Percentiles rank a stretch among this genome's conserved stretches.
phyloP scores from a whole-genome alignment of 2,113 vertebrate species.

The Dascyllus trimaculatus region DNA sequence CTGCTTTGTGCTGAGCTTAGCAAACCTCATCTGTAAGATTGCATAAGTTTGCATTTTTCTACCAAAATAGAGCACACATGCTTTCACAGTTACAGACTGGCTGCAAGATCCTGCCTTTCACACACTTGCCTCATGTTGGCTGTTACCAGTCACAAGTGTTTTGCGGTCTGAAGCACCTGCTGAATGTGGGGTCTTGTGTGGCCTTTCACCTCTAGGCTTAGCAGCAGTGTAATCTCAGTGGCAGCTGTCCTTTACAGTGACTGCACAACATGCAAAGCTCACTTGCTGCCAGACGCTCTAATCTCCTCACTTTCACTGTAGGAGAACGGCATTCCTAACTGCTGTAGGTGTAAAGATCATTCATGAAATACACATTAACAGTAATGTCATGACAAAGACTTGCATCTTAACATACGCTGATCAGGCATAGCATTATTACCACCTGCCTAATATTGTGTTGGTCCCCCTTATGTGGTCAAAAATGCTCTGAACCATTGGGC shows the following conservation, averaged over 20 bases:
- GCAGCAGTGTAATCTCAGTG: conserved; percentile 49
- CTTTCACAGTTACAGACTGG: neutral
- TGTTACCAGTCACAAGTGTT: conserved; percentile 6
- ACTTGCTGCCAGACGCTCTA: conserved; percentile 21
- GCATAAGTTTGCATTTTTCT: neutral
- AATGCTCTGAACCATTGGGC: no score
- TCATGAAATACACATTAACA: neutral
- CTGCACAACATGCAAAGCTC: neutral
- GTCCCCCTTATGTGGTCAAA: no score
- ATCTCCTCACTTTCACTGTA: conserved; percentile 53
- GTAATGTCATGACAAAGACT: neutral
- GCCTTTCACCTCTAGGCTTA: conserved; percentile 53
- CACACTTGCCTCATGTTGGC: neutral
- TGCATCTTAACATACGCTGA: neutral
- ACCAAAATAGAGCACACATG: neutral
- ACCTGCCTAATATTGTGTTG: no score
- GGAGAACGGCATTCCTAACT: conserved; percentile 17
- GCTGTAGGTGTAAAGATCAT: conserved; percentile 11
- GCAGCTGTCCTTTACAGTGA: conserved; percentile 53
- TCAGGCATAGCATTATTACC: no score
- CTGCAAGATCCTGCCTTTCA: neutral
- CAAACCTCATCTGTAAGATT: neutral
- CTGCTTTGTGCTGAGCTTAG: conserved; percentile 11
- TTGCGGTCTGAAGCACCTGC: conserved; percentile 42
- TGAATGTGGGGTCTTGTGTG: conserved; percentile 35